A percentile compares a stretch with the other conserved stretches of the same genome.
These are phyloP conservation scores for Ctenopoma kingsleyae DNA, from an alignment of 2,797 vertebrate species.

Conservation along the genomic window DNA sequence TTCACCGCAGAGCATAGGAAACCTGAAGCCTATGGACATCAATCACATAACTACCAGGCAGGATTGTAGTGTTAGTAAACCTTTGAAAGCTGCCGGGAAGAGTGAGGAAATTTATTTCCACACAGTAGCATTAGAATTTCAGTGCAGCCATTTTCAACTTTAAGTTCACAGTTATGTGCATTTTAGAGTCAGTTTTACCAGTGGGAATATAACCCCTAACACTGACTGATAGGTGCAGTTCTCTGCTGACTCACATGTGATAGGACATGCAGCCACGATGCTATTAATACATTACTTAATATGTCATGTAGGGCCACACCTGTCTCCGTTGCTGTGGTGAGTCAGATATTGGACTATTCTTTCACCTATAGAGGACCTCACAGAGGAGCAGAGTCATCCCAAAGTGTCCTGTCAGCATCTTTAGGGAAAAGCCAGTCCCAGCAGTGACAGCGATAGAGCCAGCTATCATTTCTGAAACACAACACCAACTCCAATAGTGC, in stretches of 20 bases:
- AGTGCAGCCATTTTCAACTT: neutral
- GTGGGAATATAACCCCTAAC: neutral
- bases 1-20: constrained; percentile 22
- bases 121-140: constrained; percentile 8
- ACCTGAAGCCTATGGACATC: constrained; percentile 13
- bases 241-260: constrained; percentile 38
- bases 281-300: constrained; percentile 25
- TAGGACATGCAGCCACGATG: constrained; percentile 35
- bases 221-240: neutral
- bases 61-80: constrained; percentile 20
- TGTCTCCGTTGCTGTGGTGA: constrained; percentile 44
- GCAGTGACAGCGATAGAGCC: constrained; percentile 44
- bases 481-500: constrained; percentile 79
- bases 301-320: constrained; percentile 44
- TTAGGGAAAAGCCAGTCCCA: constrained; percentile 56
- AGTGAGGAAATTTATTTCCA: constrained; percentile 9
- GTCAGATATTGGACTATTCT: constrained; percentile 28
- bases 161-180: constrained; percentile 2
- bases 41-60: constrained; percentile 10
- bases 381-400: constrained; percentile 37
- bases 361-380: constrained; percentile 39
- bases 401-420: constrained; percentile 76
- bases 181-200: constrained; percentile 12
- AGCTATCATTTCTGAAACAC: constrained; percentile 70
- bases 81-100: constrained; percentile 20